These are phyloP conservation scores for Tychaedon coryphoeus DNA, from an alignment of 2,113 vertebrate genomes.

Conservation along the genomic window DNA sequence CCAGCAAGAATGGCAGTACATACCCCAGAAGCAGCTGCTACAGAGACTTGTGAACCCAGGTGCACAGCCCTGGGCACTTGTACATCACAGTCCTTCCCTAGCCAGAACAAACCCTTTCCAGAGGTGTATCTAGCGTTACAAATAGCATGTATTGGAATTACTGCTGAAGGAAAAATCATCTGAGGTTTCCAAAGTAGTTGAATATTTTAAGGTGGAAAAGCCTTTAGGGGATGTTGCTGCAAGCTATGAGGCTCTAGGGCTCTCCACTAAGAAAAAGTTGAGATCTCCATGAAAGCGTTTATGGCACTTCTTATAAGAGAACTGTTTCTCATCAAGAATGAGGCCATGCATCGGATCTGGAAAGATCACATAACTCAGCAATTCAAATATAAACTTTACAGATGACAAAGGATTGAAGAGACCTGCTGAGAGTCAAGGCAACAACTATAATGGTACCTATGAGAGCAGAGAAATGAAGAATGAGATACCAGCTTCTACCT, in stretches of 20 bases:
- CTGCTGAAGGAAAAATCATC: not conserved
- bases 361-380: not conserved
- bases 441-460: not conserved
- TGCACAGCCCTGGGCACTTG: slow-evolving; percentile 19
- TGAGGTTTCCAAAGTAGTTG: not conserved
- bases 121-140: not conserved
- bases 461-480: not conserved
- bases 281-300: not conserved
- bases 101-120: slow-evolving; percentile 7
- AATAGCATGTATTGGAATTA: not conserved
- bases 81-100: not conserved
- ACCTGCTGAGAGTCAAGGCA: not conserved
- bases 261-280: not conserved
- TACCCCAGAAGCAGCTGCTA: not conserved
- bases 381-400: not conserved
- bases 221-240: not conserved
- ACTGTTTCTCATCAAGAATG: not conserved
- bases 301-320: not conserved
- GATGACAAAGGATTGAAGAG: not conserved
- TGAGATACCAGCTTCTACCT: not conserved
- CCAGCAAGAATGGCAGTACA: not conserved
- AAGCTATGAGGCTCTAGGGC: not conserved
- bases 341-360: not conserved
- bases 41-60: not conserved
- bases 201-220: not conserved